Evolutionary conservation across 1,140 invertebrate genomes (phyloP), one percentile per base, ranked within the genome.

Genomic region (Tetragnatha versicolor): DNA sequence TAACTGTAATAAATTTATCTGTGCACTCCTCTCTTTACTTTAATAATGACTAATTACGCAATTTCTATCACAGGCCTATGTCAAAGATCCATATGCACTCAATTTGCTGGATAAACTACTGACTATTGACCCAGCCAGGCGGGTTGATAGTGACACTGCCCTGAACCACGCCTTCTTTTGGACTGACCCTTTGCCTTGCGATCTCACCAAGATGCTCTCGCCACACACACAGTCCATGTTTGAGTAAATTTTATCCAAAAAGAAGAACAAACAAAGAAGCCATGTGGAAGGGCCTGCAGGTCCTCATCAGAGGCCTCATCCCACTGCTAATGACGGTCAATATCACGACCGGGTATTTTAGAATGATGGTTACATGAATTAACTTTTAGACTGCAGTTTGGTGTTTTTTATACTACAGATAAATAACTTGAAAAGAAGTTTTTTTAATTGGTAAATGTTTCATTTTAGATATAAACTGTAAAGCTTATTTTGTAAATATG

Each of bases 141-240:
- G 98, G 81, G 91, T 91, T 39, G 94, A 98, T 85, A 92, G 95
- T 0, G 96, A 99, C 84, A 92, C 92, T 1, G 96, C 97, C 0
- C 84, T 99, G 1, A 97, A 98, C 88, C 96, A 99, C 83, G 96
- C 98, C 84, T 99, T 99, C 85, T 99, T 99, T 85, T 99, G 96
- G 95, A 94, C 92, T 2, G 96, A 98, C 85, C 97, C 98, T 33
- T 94, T 96, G 91, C 96, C 96, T 0, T 92, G 91, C 83, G 95
- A 97, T 84, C 87, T 98, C 2, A 93, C 90, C 37, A 94, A 93
- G 87, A 98, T 98, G 95, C 86, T 98, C 55, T 94, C 94, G 0
- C 93, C 96, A 83, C 94, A 97, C 84, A 92, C 9, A 0, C 45
- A 51, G n/a, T 70, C 66, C 7, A 70, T 70, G 66, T 70, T 70